Percentiles rank a stretch among this genome's conserved stretches.
These are phyloP conservation scores for Deroplatys truncata DNA, from an alignment of 2,888 invertebrate genomes.

Conservation along the genomic window DNA sequence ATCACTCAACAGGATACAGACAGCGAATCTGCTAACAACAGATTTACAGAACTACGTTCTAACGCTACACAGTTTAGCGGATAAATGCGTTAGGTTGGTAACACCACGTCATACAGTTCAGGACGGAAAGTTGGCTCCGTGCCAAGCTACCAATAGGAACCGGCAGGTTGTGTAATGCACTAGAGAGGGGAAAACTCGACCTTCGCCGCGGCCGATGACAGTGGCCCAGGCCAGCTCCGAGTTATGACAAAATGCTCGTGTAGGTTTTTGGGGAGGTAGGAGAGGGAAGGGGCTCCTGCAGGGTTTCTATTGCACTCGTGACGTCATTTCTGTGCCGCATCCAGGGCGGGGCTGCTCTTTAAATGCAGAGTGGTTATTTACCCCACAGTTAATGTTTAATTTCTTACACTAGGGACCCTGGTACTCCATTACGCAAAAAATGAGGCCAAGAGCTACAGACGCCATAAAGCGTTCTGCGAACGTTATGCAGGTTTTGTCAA, in stretches of 20 bases:
- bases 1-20: no score
- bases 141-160: not conserved
- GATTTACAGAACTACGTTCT: no score
- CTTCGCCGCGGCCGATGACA: conserved; percentile 29
- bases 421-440: not conserved
- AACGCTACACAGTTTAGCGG: no score
- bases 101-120: not conserved
- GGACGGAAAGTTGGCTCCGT: not conserved
- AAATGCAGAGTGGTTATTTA: not conserved
- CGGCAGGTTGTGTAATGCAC: no score
- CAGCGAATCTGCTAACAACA: no score
- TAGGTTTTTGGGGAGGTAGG: not conserved
- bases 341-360: not conserved
- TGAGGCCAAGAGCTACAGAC: not conserved
- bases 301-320: conserved; percentile 6
- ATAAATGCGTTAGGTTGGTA: no score
- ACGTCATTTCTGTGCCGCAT: not conserved
- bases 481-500: not conserved
- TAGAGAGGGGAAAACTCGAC: conserved; percentile 5
- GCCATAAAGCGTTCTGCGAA: no score
- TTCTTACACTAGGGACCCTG: not conserved
- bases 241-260: conserved; percentile 5
- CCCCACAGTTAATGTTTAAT: no score
- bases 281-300: conserved; percentile 14
- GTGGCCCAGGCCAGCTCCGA: conserved; percentile 23